Conservation (phyloP, 2,888 invertebrate species). For the Pammene aurita region DNA sequence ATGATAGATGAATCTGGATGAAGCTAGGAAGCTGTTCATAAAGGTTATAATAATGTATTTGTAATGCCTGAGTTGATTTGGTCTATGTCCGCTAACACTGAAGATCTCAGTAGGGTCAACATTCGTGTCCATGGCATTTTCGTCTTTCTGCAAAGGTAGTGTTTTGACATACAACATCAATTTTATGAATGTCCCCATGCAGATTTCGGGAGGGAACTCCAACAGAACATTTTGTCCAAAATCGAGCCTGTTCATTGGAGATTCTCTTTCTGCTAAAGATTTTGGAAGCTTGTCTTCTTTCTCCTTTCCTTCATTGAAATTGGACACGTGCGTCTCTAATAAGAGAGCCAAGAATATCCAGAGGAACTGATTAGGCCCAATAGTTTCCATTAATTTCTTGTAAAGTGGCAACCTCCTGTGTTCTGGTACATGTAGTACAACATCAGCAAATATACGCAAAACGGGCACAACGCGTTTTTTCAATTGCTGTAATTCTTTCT, state of each 20-base stretch:
- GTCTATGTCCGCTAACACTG: conserved; percentile 85
- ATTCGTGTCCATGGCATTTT: conserved; percentile 71
- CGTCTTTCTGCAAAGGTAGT: conserved; percentile 86
- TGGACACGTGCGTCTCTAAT: conserved; percentile 87
- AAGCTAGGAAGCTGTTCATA: conserved; percentile 87
- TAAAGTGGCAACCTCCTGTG: conserved; percentile 94
- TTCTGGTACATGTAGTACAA: conserved; percentile 95
- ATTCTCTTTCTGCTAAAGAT: conserved; percentile 70
- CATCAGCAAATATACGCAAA: conserved; percentile 94
- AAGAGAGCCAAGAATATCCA: conserved; percentile 88
- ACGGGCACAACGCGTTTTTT: conserved; percentile 85
- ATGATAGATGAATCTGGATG: conserved; percentile 86
- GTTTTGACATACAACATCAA: conserved; percentile 86
- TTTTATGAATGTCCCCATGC: conserved; percentile 86
- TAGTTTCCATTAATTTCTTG: conserved; percentile 88
- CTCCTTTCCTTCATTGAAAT: conserved; percentile 78
- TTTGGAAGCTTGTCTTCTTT: conserved; percentile 61
- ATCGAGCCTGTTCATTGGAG: conserved; percentile 84
- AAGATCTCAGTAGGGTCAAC: conserved; percentile 81
- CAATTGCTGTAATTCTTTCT: conserved; percentile 67
- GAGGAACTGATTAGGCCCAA: conserved; percentile 85
- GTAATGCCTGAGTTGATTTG: conserved; percentile 92
- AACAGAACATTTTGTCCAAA: conserved; percentile 86
- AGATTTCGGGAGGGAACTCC: conserved; percentile 85
- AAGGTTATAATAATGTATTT: conserved; percentile 91